phyloP scores from a whole-genome alignment of 1,140 invertebrate genomes.

The Trichogramma pretiosum region DNA sequence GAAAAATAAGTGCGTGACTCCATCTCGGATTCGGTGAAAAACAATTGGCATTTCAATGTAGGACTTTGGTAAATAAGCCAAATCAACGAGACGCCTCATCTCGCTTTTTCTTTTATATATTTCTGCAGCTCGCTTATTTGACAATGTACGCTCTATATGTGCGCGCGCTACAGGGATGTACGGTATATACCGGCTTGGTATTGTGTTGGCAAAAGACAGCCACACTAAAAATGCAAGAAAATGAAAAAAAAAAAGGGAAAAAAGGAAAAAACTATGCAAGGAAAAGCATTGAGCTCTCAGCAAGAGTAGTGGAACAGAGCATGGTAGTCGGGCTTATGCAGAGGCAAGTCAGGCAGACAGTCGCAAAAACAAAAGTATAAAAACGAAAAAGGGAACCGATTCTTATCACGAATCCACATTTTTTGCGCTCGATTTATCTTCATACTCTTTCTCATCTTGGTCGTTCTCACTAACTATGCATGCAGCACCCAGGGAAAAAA shows the following conservation, averaged over 20 bases:
- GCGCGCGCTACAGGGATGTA: too few species aligned
- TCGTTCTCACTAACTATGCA: background rate
- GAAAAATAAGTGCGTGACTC: too few species aligned
- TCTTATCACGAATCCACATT: slow-evolving; percentile 10
- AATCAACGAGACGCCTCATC: too few species aligned
- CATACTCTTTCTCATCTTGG: slow-evolving; percentile 2
- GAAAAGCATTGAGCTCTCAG: background rate
- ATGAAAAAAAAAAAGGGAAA: background rate
- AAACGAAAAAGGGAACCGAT: slow-evolving; percentile 8
- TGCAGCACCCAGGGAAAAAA: slow-evolving; percentile 2
- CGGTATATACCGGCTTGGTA: too few species aligned
- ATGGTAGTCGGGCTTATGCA: background rate
- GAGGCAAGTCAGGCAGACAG: background rate
- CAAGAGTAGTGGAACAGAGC: background rate
- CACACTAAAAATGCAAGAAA: background rate
- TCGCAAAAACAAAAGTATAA: slow-evolving; percentile 4
- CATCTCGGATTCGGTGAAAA: too few species aligned
- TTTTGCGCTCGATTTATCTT: slow-evolving; percentile 15
- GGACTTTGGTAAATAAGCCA: too few species aligned
- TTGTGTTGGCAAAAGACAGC: too few species aligned
- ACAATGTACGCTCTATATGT: too few species aligned
- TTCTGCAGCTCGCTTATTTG: too few species aligned
- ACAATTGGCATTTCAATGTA: too few species aligned
- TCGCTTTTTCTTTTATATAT: too few species aligned
- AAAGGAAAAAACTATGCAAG: background rate